Percentiles rank a stretch among this genome's conserved stretches.
Conservation (phyloP, 2,113 vertebrate species). For the Egretta garzetta region DNA sequence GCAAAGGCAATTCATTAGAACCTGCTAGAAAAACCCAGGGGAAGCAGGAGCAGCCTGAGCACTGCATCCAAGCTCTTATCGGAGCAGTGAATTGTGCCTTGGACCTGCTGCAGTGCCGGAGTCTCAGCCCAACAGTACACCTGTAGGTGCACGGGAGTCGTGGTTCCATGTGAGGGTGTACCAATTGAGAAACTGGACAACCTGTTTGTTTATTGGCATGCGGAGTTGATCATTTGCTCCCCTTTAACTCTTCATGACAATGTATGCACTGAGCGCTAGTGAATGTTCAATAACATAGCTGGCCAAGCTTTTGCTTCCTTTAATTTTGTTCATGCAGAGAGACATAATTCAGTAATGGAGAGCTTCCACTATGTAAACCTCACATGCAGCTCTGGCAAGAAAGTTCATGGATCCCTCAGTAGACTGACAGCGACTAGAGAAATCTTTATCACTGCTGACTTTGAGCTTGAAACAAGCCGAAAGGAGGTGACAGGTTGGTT, state of each 20-base stretch:
- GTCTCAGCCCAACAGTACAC: neutral
- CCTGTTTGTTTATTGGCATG: neutral
- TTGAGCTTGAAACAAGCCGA: slow-evolving; percentile 91
- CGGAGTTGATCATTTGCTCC: slow-evolving; percentile 19
- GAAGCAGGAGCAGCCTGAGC: fast-evolving
- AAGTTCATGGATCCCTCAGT: slow-evolving; percentile 79
- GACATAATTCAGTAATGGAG: slow-evolving; percentile 87
- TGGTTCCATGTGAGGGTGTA: neutral
- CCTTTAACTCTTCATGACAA: neutral
- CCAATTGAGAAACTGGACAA: neutral
- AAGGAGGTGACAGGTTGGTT: slow-evolving; percentile 99
- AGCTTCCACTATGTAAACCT: slow-evolving; percentile 93
- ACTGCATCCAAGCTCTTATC: neutral
- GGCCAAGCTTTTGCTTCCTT: slow-evolving; percentile 73
- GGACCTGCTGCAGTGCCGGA: neutral
- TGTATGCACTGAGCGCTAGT: neutral
- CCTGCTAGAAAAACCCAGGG: neutral
- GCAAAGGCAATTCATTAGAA: neutral
- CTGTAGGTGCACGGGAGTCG: neutral
- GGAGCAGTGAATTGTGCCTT: neutral
- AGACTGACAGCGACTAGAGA: slow-evolving; percentile 81
- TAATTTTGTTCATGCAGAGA: slow-evolving; percentile 85
- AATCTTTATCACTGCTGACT: slow-evolving; percentile 88
- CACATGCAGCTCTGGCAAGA: slow-evolving; percentile 85
- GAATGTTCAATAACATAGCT: slow-evolving; percentile 32